These are phyloP conservation scores for Tapirus terrestris DNA, from an alignment of 2,113 vertebrate species.

Conservation along the genomic window DNA sequence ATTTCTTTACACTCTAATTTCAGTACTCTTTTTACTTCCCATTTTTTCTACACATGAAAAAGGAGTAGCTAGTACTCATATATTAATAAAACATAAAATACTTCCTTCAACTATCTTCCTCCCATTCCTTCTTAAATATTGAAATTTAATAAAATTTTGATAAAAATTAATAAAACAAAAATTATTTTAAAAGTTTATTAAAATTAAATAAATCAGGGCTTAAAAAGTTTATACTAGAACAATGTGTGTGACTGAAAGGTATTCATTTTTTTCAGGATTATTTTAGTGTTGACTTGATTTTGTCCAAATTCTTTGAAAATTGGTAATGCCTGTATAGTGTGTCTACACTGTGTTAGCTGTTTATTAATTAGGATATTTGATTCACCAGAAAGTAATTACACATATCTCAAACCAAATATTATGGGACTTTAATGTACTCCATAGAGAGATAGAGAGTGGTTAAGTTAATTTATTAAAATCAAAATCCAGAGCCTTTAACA, in stretches of 20 bases:
- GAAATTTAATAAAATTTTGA: slow-evolving; percentile 9
- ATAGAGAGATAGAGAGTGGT: not conserved
- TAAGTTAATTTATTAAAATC: slow-evolving; percentile 54
- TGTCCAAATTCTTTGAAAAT: slow-evolving; percentile 7
- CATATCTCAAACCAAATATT: not conserved
- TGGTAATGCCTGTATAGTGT: not conserved
- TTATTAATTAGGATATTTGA: slow-evolving; percentile 22
- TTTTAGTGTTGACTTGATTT: slow-evolving; percentile 1
- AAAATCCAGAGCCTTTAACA: not conserved
- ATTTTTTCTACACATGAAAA: not conserved
- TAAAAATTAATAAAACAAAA: not conserved
- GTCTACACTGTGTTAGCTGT: not conserved
- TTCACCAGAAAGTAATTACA: slow-evolving; percentile 3
- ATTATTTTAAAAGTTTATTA: not conserved
- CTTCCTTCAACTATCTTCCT: not conserved
- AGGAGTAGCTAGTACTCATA: not conserved
- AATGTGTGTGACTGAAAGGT: not conserved
- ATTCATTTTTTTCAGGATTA: not conserved
- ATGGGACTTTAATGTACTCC: not conserved
- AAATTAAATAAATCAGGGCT: not conserved
- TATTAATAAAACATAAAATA: slow-evolving; percentile 37
- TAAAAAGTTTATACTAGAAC: not conserved
- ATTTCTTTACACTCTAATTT: not conserved
- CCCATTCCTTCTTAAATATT: slow-evolving; percentile 16
- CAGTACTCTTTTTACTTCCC: not conserved